A percentile compares a stretch with the other conserved stretches of the same genome.
phyloP scores from a whole-genome alignment of 2,797 vertebrate species.

The Dromococcyx pavoninus region DNA sequence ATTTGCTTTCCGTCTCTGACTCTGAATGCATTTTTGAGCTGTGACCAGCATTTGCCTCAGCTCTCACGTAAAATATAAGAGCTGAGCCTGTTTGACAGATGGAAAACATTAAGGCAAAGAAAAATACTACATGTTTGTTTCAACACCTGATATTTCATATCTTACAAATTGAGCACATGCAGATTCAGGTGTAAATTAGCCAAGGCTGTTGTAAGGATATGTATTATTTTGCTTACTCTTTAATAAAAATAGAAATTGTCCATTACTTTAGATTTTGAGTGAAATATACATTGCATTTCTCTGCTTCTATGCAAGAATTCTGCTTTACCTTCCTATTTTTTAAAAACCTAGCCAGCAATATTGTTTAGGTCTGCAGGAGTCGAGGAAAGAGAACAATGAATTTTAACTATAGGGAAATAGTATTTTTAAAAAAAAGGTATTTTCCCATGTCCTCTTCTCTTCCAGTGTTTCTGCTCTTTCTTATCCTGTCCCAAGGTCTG shows the following conservation, averaged over 20 bases:
- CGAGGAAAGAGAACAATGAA: not conserved
- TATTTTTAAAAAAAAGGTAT: not conserved
- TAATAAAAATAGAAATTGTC: not conserved
- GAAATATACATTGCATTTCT: not conserved
- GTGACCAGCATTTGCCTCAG: not conserved
- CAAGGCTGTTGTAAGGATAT: not conserved
- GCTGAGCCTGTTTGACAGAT: not conserved
- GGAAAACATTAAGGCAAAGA: not conserved
- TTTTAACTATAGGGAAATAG: not conserved
- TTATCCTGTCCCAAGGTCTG: not conserved
- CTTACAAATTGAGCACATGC: not conserved
- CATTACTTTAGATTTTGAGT: not conserved
- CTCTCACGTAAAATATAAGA: not conserved
- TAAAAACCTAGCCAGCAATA: not conserved
- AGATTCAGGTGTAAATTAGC: not conserved
- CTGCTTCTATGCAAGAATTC: not conserved
- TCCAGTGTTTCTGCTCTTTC: not conserved
- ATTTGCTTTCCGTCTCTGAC: slow-evolving; percentile 6
- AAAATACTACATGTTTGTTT: not conserved
- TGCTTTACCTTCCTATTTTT: not conserved
- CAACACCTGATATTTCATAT: not conserved
- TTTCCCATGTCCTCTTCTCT: not conserved
- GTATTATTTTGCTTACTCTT: not conserved
- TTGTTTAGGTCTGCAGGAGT: not conserved
- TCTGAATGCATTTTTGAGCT: not conserved